Base-by-base conservation (phyloP, 2,797 vertebrate species). In the Nyctibius grandis region DNA sequence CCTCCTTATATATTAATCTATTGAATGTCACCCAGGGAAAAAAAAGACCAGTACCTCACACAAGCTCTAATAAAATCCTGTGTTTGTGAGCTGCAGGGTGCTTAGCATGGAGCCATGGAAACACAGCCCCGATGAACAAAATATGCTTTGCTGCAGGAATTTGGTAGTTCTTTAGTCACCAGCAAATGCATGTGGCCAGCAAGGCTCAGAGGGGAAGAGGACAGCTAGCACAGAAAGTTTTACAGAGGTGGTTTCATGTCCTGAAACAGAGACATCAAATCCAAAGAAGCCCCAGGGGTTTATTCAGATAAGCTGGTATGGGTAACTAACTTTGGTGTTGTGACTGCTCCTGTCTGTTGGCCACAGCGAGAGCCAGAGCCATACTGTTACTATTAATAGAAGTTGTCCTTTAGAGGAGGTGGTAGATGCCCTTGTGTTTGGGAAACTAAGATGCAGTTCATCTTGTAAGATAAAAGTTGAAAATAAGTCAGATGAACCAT, bases 61-160 rank as follows among this genome's bases (percentile, higher is more conserved):
- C 44, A 68, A 89, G 56, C 70, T 77, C 5, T 70, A 91, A 87
- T 89, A 85, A 95, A 94, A 70, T 77, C 44, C 45, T 88, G 70
- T 82, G 40, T n/a, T 72, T 95, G 75, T 73, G 77, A 87, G 74
- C 93, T 89, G 51, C 74, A 56, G 68, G 67, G 48, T 90, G 77
- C 88, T 94, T 93, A 91, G 51, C 67, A 47, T 70, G 73, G 57
- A 96, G 50, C 79, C 80, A 79, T 94, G 88, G 80, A 94, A 94
- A 91, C 73, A 48, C 33, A 93, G 36, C 26, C 48, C 33, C 2
- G 7, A 3, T 0, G 9, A 83, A 80, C 56, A 93, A 92, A 92
- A 89, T 69, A 2, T 1, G 0, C 67, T 28, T 64, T 80, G 51
- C 48, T 56, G 26, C 38, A 82, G 57, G 80, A 85, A 74, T 72